Conservation (phyloP, 2,888 invertebrate genomes). For the Petrolisthes manimaculis region DNA sequence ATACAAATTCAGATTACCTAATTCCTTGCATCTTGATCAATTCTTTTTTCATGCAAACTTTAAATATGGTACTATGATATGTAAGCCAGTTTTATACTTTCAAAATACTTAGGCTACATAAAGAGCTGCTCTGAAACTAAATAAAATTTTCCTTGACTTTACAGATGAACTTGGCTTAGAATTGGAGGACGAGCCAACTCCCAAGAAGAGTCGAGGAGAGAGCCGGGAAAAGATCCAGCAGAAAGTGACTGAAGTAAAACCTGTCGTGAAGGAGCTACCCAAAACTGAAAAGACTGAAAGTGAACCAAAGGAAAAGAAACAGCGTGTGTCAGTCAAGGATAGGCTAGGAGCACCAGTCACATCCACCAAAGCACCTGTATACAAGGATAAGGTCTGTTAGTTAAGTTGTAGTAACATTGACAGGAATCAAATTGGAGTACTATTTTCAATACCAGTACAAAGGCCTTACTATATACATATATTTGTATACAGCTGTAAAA, state of each 20-base stretch:
- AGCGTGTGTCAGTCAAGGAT: slow-evolving; percentile 31
- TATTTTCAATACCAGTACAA: no score
- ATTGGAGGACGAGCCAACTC: slow-evolving; percentile 54
- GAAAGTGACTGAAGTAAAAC: slow-evolving; percentile 19
- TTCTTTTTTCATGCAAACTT: no score
- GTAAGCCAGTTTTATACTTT: no score
- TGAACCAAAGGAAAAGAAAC: neutral
- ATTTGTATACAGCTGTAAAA: no score
- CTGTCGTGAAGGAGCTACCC: slow-evolving; percentile 7
- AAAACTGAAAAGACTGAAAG: slow-evolving; percentile 24
- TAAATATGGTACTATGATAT: no score
- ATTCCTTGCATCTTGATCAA: no score
- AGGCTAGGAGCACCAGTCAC: slow-evolving; percentile 24
- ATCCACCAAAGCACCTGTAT: slow-evolving; percentile 23
- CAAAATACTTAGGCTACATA: no score
- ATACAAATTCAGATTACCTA: no score
- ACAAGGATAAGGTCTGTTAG: slow-evolving; percentile 41
- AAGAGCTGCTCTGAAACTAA: no score
- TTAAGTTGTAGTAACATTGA: neutral
- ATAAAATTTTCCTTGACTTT: no score
- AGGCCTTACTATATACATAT: no score
- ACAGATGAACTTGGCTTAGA: slow-evolving; percentile 60
- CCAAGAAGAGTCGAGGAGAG: slow-evolving; percentile 38
- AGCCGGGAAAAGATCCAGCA: slow-evolving; percentile 26
- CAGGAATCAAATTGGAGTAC: no score